These are phyloP conservation scores for Spheniscus mendiculus DNA, from an alignment of 2,113 vertebrate species.

Conservation along the genomic window DNA sequence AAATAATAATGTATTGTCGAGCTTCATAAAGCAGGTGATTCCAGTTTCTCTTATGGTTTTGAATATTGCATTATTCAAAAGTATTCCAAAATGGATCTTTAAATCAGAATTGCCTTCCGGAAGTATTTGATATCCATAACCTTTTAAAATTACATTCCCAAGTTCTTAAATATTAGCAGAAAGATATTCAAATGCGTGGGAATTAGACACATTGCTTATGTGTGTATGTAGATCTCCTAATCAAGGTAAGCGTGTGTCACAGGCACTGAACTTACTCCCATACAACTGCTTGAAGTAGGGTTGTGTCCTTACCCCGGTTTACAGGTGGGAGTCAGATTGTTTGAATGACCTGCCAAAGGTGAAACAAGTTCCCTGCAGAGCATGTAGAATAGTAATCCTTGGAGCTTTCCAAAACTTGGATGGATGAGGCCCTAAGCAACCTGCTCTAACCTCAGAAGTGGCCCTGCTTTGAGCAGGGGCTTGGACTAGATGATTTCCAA, in stretches of 20 bases:
- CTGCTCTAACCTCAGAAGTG: neutral
- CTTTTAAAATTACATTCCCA: neutral
- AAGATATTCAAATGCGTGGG: neutral
- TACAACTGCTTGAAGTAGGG: neutral
- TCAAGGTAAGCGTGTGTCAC: neutral
- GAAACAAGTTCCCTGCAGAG: neutral
- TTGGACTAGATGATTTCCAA: neutral
- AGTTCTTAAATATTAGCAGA: neutral
- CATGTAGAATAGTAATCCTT: neutral
- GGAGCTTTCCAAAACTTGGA: neutral
- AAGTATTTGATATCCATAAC: neutral
- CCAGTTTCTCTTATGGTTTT: neutral
- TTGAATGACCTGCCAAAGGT: neutral
- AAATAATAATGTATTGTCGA: neutral
- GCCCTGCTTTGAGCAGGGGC: neutral
- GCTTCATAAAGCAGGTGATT: neutral
- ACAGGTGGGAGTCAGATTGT: neutral
- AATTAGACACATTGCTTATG: neutral
- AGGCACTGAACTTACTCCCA: neutral
- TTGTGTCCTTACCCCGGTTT: neutral
- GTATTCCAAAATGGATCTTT: neutral
- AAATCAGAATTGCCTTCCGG: neutral
- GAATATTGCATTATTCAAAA: neutral
- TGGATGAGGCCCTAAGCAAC: neutral
- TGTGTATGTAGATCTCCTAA: neutral